phyloP scores from a whole-genome alignment of 2,797 vertebrate genomes.

The Xyrichtys novacula region DNA sequence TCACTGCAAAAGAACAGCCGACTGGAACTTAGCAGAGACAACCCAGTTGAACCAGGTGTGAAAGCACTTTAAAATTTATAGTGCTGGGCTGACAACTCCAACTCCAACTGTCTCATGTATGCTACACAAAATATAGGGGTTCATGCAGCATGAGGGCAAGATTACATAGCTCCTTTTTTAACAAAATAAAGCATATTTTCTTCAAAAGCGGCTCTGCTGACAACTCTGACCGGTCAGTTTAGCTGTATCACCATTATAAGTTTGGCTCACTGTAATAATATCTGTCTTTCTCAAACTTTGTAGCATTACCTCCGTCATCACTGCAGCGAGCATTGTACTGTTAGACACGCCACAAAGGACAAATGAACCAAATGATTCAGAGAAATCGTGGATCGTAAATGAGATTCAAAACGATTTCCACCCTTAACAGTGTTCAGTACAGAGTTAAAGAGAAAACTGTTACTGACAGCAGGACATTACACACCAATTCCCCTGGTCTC shows the following conservation, averaged over 20 bases:
- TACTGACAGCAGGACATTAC: conserved; percentile 85
- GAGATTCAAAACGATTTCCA: conserved; percentile 71
- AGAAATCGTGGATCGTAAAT: conserved; percentile 71
- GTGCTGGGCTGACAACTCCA: no score
- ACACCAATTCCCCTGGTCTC: conserved; percentile 78
- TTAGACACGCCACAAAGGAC: conserved; percentile 46
- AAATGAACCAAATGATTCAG: conserved; percentile 71
- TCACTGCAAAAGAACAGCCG: no score
- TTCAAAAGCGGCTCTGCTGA: conserved; percentile 38
- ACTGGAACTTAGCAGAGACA: no score
- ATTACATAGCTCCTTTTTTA: not conserved
- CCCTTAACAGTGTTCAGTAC: conserved; percentile 69
- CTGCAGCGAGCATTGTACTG: conserved; percentile 31
- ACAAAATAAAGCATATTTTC: conserved; percentile 1
- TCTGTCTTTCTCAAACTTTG: conserved; percentile 37
- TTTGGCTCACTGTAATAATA: conserved; percentile 56
- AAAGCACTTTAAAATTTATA: no score
- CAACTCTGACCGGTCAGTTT: conserved; percentile 43
- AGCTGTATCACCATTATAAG: conserved; percentile 44
- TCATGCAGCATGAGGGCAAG: not conserved
- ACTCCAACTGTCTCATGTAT: not conserved
- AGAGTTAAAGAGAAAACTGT: conserved; percentile 81
- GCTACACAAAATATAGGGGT: conserved; percentile 4
- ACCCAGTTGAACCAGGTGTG: no score
- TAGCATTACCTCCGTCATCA: conserved; percentile 20